phyloP scores from a whole-genome alignment of 92 coral and sea anemone species.

The Phenganax subtilis region DNA sequence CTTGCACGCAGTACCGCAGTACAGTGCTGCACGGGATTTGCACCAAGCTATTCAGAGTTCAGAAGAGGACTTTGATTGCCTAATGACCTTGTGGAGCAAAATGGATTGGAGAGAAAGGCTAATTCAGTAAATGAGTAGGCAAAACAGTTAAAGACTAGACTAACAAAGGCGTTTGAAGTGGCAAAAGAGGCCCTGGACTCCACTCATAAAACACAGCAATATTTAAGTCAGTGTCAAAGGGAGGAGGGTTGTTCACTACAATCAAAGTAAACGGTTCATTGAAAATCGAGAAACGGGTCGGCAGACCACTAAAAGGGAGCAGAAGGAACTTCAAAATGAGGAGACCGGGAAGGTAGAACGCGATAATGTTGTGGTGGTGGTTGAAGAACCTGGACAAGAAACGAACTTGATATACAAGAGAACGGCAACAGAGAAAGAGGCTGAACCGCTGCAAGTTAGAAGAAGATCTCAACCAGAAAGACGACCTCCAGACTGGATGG shows the following conservation, averaged over 20 bases:
- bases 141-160: constrained; percentile 22
- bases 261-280: constrained; percentile 7
- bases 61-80: constrained; percentile 40
- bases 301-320: too few relatives aligned
- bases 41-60: constrained; percentile 23
- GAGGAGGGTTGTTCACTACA: constrained; percentile 40
- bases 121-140: constrained; percentile 27
- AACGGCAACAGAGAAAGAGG: too few relatives aligned
- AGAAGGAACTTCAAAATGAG: too few relatives aligned
- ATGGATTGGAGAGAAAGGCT: neutral
- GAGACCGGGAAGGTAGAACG: too few relatives aligned
- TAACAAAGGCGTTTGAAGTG: constrained; percentile 16
- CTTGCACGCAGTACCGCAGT: constrained; percentile 14
- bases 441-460: too few relatives aligned
- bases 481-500: too few relatives aligned
- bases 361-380: too few relatives aligned
- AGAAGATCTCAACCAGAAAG: too few relatives aligned
- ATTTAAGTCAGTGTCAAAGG: constrained; percentile 17
- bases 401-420: too few relatives aligned
- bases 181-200: constrained; percentile 10
- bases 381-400: too few relatives aligned
- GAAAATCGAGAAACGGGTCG: too few relatives aligned
- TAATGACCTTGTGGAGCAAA: constrained; percentile 23
- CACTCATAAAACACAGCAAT: constrained; percentile 38
- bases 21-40: constrained; percentile 16